Conservation (phyloP, 1,140 invertebrate genomes). For the Achroia grisella region DNA sequence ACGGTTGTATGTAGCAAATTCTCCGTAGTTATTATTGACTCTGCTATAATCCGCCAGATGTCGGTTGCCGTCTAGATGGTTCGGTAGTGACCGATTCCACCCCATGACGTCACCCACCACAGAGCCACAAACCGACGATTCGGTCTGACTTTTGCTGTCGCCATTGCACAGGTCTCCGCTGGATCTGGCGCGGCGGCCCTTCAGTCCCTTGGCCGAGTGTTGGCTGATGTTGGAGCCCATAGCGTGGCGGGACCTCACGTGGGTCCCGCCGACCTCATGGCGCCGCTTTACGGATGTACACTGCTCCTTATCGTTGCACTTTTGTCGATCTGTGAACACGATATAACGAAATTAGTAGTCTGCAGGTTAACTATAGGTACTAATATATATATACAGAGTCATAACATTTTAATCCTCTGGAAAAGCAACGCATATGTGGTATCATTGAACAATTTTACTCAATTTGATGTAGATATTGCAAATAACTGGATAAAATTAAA, state of each 20-base stretch:
- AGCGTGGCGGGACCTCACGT: conserved; percentile 58
- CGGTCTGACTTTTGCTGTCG: conserved; percentile 82
- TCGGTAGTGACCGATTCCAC: conserved; percentile 78
- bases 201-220: conserved; percentile 79
- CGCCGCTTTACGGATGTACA: conserved; percentile 29
- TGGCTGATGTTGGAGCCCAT: conserved; percentile 86
- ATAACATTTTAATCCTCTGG: too few relatives aligned
- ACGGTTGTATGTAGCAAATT: conserved; percentile 73
- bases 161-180: conserved; percentile 81
- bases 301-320: conserved; percentile 25
- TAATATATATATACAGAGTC: too few relatives aligned
- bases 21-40: conserved; percentile 77
- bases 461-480: too few relatives aligned
- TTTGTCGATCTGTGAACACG: conserved; percentile 33
- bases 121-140: conserved; percentile 73
- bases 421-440: too few relatives aligned
- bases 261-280: conserved; percentile 57
- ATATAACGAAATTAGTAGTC: too few relatives aligned
- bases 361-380: too few relatives aligned
- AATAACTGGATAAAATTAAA: too few relatives aligned
- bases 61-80: conserved; percentile 80
- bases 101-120: conserved; percentile 64
- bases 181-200: conserved; percentile 80
- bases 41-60: conserved; percentile 74
- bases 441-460: too few relatives aligned